Evolutionary conservation across 92 coral and sea anemone species (phyloP), one percentile per base, ranked within the genome.

Genomic region (Zoanthus solanderi): DNA sequence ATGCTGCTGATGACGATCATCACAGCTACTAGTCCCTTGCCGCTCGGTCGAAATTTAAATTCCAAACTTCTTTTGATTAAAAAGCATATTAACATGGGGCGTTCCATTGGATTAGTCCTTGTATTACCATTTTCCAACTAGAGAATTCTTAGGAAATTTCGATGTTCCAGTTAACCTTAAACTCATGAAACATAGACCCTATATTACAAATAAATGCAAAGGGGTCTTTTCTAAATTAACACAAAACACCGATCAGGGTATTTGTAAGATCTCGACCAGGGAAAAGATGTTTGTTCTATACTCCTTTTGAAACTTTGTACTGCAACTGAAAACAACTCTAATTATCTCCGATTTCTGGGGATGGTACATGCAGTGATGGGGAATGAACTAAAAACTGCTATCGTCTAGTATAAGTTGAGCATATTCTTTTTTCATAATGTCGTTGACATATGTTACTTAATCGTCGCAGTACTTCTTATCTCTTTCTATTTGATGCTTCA

Each of bases 321-420:
- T 69, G 61, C 83, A 78, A 53, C 86, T 78, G 75, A 90, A 90
- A 56, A 90, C 90, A n/a, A 90, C 71, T 45, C 90, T 57, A 45
- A 90, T 90, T 46, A 86, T 90, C 46, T 79, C 73, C 5, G 87
- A 84, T 72, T 81, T 90, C 67, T 60, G 78, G 15, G 92, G 89
- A 81, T 90, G 79, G 77, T 81, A 88, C 77, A 88, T 85, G 57
- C 80, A 88, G 57, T 90, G 93, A 42, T 90, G 90, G 31, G 90
- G 93, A 16, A 86, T 87, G 67, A 87, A 87, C 93, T 90, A 90
- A 78, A 23, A 16, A 23, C 65, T 31, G 44, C 88, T 80, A 57
- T 82, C 83, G 57, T 57, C 80, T 8, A 56, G 52, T 17, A 18
- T 80, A 60, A 48, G 23, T 23, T 23, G 23, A 23, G 23, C 23